Evolutionary conservation across 1,140 invertebrate genomes (phyloP), one percentile per base, ranked within the genome.

Genomic region (Pseudobourletiella spinata): DNA sequence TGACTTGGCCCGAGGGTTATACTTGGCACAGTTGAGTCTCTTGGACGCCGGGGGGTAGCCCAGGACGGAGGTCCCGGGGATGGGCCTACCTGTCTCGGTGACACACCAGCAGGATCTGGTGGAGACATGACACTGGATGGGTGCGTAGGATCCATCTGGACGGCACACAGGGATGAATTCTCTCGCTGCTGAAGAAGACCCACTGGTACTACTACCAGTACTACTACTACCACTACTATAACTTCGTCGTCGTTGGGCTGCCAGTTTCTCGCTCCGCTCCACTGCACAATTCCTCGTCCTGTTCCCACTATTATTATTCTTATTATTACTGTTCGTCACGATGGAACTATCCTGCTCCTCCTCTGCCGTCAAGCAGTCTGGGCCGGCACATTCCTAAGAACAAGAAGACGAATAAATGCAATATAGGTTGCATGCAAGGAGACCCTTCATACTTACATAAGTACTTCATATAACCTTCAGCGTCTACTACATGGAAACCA

Each of bases 61-160:
- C 58, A 81, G 80, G 1, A 84, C 82, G 3, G 87, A 82, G 2
- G 87, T 89, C 63, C 87, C 84, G 22, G 83, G 81, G 20, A 94
- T 76, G 1, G 86, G 88, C 66, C 83, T 83, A 15, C 91, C 91
- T 65, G 84, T 80, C 1, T 84, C 80, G 2, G 86, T 88, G 25
- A 91, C 89, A 74, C 91, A 95, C 86, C 86, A 88, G 72, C 86
- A 88, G 71, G 82, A 86, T 54, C 86, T 86, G 1, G 84, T 84
- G 50, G 82, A 81, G 8, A 77, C 74, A 67, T 90, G 84, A 73
- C 91, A 95, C 76, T 95, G 91, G 39, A 90, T 82, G 3, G 87
- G 81, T 1, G 86, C 82, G 74, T 86, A 95, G 2, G 81, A 84
- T 8, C 91, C 91, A 71, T 94, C 89, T 4, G 80, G 76, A 52